Evolutionary conservation across 2,113 vertebrate genomes (phyloP), one percentile per base, ranked within the genome.

Genomic region (Triplophysa siluroides): DNA sequence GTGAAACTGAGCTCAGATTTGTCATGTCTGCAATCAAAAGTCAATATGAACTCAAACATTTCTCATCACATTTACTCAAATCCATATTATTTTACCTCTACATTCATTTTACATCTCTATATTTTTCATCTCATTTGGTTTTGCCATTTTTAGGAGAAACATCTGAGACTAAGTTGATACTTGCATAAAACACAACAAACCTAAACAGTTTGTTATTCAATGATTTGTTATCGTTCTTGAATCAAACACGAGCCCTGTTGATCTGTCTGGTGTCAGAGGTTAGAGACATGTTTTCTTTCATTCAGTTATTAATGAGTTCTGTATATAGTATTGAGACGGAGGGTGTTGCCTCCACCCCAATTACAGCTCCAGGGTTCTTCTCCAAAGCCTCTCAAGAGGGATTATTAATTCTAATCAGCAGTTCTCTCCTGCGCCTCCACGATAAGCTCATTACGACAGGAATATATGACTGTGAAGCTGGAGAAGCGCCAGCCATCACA

Each of bases 221-320:
- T 41, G 52, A 24, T 33, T 76, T 54, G 2, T 65, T 52, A 63
- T 26, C 63, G 23, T 78, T 65, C 52, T 75, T 54, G 4, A 10
- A 11, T 85, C 79, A 79, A 47, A 85, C 58, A 71, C 47, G 61
- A 79, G 68, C 56, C 76, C 83, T 81, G 82, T 81, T 68, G 78
- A 78, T 79, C 84, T 74, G 68, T 26, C 7, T 16, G 38, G 26
- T 73, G 76, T 6, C 81, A 63, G 78, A 72, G 66, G 73, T 80
- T 83, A 43, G 78, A 38, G 60, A 69, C 69, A 67, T 84, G 79
- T 83, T 85, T 84, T 76, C 67, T 83, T 86, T 81, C 33, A 38
- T 29, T 47, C 9, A 47, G 65, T 82, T 82, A 87, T 89, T 88
- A 91, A 89, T 82, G 81, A 89, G 84, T 62, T 11, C 29, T 33